Percentiles rank a stretch among this genome's conserved stretches.
Evolutionary conservation across 2,888 invertebrate genomes (phyloP).

Genomic region (Neocrepidodera transversa): DNA sequence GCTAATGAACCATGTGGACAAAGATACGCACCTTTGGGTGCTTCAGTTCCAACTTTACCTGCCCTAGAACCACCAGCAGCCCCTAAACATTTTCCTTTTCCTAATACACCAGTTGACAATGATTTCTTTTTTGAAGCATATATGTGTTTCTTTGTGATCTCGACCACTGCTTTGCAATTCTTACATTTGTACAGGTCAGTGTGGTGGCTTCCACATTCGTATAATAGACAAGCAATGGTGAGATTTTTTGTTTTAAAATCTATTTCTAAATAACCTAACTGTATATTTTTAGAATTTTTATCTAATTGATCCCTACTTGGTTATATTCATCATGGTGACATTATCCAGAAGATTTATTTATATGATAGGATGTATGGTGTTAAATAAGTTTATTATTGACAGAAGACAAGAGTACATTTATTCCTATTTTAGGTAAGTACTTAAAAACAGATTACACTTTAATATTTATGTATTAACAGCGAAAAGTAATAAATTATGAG

Average conservation of each 20-base stretch:
- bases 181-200: conserved; percentile 93
- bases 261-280: neutral
- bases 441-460: neutral
- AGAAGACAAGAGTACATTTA: conserved; percentile 45
- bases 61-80: conserved; percentile 62
- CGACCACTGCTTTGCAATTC: conserved; percentile 87
- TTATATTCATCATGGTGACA: conserved; percentile 83
- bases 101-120: conserved; percentile 78
- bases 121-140: conserved; percentile 86
- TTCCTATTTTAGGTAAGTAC: conserved; percentile 48
- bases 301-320: conserved; percentile 87
- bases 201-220: conserved; percentile 97
- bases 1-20: conserved; percentile 48
- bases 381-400: conserved; percentile 47
- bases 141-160: conserved; percentile 80
- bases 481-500: no score
- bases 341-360: conserved; percentile 82
- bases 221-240: conserved; percentile 87
- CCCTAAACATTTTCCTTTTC: conserved; percentile 84
- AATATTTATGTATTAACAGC: no score
- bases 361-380: conserved; percentile 50
- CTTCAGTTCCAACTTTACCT: conserved; percentile 51
- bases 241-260: conserved; percentile 48
- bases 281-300: conserved; percentile 84
- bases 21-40: conserved; percentile 51